Evolutionary conservation across 30 jellyfish, hydroid and myxozoan species (phyloP), one percentile per base, ranked within the genome.

Genomic region (Rhopilema esculentum): DNA sequence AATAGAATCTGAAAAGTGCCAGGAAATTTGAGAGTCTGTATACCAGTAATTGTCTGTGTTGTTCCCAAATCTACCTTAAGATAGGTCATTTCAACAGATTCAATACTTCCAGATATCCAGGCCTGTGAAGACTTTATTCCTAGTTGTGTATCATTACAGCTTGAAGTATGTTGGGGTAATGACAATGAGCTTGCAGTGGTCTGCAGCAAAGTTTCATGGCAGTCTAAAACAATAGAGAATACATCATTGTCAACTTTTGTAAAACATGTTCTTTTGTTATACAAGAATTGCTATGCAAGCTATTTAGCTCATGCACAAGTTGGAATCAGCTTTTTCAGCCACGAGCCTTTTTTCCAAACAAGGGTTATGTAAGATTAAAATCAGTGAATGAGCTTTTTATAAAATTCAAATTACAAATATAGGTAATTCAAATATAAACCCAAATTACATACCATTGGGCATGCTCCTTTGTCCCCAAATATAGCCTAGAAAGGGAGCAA

Each of bases 31-130:
- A 40, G 22, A 73, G 84, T 73, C 20, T 32, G 70, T 29, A 73
- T 31, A 2, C 70, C 84, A 0, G 84, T 73, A 22, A 73, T 23
- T 18, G 40, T n/a, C 69, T 40, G 50, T 31, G 0, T 0, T 9
- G 0, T 40, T 48, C 70, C 84, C 21, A 73, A 40, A 73, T 73
- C 84, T 0, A 73, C 82, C 27, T 70, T 62, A 23, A 70, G 82
- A 70, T 7, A 70, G 4, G n/a, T 26, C 25, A 40, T 40, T 40
- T 40, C 57, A 40, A 40, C 57, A 2, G 57, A 40, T 12, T 40
- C 12, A 40, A 40, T 40, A 12, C 57, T 40, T 40, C 9, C 57
- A 2, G 57, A 40, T 40, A 40, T 40, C 57, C 57, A 40, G 12
- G 57, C 6, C 57, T 2, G 12, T 40, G 57, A 40, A 40, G 57